Evolutionary conservation across 2,888 invertebrate genomes (phyloP).

Genomic region (Drosophila incognita): DNA sequence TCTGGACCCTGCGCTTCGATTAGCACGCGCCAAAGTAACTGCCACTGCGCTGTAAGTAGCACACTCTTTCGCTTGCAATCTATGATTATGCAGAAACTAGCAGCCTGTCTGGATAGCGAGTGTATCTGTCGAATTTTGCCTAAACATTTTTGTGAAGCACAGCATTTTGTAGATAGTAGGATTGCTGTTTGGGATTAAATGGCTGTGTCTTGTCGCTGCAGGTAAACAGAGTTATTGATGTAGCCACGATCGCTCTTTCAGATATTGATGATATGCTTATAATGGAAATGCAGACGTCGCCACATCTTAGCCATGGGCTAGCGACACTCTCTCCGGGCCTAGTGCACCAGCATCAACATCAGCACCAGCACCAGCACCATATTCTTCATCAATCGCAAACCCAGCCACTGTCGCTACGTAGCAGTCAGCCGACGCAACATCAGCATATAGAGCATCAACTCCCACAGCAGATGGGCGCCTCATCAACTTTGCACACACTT

Average conservation of each 20-base stretch:
- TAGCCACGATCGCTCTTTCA: conserved; percentile 35
- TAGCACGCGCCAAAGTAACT: conserved; percentile 21
- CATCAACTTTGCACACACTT: conserved; percentile 59
- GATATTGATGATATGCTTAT: conserved; percentile 79
- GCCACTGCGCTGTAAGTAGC: conserved; percentile 14
- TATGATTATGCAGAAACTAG: conserved; percentile 49
- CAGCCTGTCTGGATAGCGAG: conserved; percentile 11
- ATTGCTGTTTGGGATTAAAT: conserved; percentile 1
- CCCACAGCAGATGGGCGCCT: conserved; percentile 40
- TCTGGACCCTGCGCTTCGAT: conserved; percentile 7
- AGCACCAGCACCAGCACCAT: conserved; percentile 50
- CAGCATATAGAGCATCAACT: conserved; percentile 33
- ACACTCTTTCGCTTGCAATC: conserved; percentile 31
- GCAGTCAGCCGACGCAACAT: conserved; percentile 37
- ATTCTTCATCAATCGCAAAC: conserved; percentile 39
- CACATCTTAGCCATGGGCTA: conserved; percentile 82
- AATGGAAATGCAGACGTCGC: conserved; percentile 83
- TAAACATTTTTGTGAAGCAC: conserved; percentile 1
- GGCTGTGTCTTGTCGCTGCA: conserved; percentile 8
- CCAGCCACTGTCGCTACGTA: conserved; percentile 40
- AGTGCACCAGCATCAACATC: conserved; percentile 42
- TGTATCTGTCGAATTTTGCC: background rate
- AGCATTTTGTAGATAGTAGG: conserved; percentile 14
- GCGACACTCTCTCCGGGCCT: conserved; percentile 71
- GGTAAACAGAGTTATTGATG: conserved; percentile 20